Percentiles rank a stretch among this genome's conserved stretches.
phyloP scores from a whole-genome alignment of 2,797 vertebrate species.

The Galago senegalensis region DNA sequence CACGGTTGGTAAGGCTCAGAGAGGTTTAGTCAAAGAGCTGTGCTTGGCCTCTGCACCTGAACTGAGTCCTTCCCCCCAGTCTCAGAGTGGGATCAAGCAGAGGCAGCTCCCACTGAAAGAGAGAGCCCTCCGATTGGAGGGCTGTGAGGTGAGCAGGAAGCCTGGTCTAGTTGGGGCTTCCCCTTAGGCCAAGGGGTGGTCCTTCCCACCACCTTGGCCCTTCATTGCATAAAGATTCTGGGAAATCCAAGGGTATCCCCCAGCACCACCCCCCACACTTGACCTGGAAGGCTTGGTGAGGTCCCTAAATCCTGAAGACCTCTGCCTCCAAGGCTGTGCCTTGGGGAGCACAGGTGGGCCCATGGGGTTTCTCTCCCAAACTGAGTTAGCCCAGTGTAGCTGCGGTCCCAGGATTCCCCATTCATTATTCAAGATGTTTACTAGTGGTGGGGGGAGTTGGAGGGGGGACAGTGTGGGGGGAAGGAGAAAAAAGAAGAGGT shows the following conservation, averaged over 20 bases:
- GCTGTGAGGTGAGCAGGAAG: neutral
- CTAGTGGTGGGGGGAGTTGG: neutral
- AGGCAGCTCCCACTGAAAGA: neutral
- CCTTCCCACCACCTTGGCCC: neutral
- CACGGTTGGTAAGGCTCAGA: neutral
- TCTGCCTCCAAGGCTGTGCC: neutral
- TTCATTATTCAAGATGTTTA: slow-evolving; percentile 80
- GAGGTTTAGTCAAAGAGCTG: neutral
- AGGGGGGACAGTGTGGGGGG: neutral
- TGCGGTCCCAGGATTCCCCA: slow-evolving; percentile 62
- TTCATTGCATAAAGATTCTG: neutral
- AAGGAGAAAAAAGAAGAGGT: neutral
- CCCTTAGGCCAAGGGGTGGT: neutral
- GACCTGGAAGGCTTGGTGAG: neutral
- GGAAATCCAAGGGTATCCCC: neutral
- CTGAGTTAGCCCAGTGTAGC: neutral
- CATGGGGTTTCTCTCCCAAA: neutral
- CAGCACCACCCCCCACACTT: rapidly evolving
- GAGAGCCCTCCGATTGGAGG: neutral
- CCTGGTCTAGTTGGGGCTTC: neutral
- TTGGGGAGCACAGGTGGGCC: neutral
- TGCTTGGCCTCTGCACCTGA: neutral
- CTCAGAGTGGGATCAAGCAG: rapidly evolving
- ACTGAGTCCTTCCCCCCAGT: neutral
- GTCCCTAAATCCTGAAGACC: neutral